Conservation (phyloP, 1,140 invertebrate species). For the Gryllus bimaculatus region DNA sequence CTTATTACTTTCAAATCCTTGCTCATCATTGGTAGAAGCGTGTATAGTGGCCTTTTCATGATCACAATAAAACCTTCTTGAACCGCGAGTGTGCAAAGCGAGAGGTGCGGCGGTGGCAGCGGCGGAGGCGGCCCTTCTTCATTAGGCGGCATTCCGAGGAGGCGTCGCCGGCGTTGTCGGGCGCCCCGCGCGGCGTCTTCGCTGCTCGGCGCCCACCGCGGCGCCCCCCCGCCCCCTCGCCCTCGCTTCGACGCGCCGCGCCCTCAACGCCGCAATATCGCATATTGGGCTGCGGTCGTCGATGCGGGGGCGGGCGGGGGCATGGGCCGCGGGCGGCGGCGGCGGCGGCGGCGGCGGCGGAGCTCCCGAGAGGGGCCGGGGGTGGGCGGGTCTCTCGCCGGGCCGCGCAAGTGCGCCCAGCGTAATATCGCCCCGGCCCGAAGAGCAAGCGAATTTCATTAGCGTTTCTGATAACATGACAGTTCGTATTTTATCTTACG, state of each 20-base stretch:
- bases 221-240: too few species aligned
- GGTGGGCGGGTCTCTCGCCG: neutral
- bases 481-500: slow-evolving; percentile 1
- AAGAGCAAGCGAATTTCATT: neutral
- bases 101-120: neutral
- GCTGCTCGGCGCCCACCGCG: neutral
- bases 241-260: too few species aligned
- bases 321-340: too few species aligned
- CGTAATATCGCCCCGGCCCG: neutral
- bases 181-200: neutral
- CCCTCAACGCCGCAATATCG: neutral
- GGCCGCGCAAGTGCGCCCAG: neutral
- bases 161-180: too few species aligned
- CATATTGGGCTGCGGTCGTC: neutral
- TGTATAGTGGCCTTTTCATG: too few species aligned
- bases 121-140: neutral
- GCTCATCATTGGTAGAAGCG: too few species aligned
- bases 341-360: too few species aligned
- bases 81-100: too few species aligned
- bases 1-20: too few species aligned
- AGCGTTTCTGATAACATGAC: neutral
- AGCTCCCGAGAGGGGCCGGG: too few species aligned
- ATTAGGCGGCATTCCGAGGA: neutral
- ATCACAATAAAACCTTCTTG: too few species aligned
- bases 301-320: too few species aligned